Conservation (phyloP, 2,113 vertebrate genomes). For the Calypte anna region DNA sequence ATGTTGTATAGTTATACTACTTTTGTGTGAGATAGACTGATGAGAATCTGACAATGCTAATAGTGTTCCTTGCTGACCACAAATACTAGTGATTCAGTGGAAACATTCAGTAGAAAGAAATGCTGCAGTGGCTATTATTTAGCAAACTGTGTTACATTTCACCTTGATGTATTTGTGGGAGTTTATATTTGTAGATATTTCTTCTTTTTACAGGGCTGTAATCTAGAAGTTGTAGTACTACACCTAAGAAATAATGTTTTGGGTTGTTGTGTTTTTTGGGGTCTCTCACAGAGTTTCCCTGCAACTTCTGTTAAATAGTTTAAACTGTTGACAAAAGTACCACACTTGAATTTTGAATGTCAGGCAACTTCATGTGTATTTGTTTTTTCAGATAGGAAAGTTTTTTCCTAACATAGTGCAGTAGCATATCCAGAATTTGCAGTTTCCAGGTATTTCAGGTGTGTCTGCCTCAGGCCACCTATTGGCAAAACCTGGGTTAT, state of each 20-base stretch:
- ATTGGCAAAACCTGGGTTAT: background rate
- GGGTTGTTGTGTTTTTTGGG: background rate
- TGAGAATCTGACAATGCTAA: background rate
- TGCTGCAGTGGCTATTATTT: background rate
- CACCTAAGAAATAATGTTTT: background rate
- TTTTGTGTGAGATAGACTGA: background rate
- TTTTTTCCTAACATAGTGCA: background rate
- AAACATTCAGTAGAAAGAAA: background rate
- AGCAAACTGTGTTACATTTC: background rate
- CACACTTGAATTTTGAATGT: background rate
- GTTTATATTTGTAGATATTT: background rate
- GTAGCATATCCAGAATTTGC: background rate
- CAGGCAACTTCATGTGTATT: background rate
- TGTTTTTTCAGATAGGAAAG: background rate
- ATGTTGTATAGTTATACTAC: background rate
- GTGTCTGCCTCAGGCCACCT: background rate
- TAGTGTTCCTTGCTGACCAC: background rate
- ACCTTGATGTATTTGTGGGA: background rate
- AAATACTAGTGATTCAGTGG: background rate
- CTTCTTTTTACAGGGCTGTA: background rate
- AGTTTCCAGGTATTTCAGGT: background rate
- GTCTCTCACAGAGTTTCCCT: background rate
- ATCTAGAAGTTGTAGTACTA: background rate
- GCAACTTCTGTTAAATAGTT: background rate
- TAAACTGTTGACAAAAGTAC: background rate